A percentile compares a stretch with the other conserved stretches of the same genome.
Conservation (phyloP, 2,888 invertebrate genomes). For the Drosophila niveifrons region DNA sequence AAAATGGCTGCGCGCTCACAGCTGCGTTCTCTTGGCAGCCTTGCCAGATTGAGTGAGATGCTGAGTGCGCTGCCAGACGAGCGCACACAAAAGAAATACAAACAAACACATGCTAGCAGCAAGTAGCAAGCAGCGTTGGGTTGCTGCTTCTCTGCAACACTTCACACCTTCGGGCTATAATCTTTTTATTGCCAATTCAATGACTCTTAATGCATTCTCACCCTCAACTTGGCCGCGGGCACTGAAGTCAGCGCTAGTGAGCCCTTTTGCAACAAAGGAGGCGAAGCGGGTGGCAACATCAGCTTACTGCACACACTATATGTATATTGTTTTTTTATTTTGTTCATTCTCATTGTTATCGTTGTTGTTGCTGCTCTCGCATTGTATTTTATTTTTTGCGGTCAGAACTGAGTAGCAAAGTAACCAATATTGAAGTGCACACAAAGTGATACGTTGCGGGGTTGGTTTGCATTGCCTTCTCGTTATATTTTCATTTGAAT, state of each 20-base stretch:
- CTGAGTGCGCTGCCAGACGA: conserved; percentile 15
- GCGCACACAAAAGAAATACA: conserved; percentile 20
- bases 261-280: conserved; percentile 20
- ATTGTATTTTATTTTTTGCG: conserved; percentile 36
- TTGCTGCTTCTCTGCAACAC: conserved; percentile 50
- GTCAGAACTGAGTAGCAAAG: conserved; percentile 51
- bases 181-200: conserved; percentile 82
- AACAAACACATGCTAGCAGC: conserved; percentile 21
- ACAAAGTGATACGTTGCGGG: conserved; percentile 55
- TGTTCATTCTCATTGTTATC: conserved; percentile 22
- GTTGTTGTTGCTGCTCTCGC: conserved; percentile 10
- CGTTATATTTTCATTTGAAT: conserved; percentile 81
- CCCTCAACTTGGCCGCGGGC: conserved; percentile 49
- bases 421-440: conserved; percentile 59
- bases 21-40: background rate
- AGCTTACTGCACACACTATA: conserved; percentile 7
- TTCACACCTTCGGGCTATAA: conserved; percentile 82
- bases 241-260: conserved; percentile 56
- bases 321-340: background rate
- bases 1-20: conserved; percentile 65
- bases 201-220: conserved; percentile 67
- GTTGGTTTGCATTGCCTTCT: conserved; percentile 37
- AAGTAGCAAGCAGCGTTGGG: background rate
- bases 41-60: conserved; percentile 58
- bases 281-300: conserved; percentile 21